Conservation (phyloP, 2,113 vertebrate species). For the Pelmatolapia mariae region DNA sequence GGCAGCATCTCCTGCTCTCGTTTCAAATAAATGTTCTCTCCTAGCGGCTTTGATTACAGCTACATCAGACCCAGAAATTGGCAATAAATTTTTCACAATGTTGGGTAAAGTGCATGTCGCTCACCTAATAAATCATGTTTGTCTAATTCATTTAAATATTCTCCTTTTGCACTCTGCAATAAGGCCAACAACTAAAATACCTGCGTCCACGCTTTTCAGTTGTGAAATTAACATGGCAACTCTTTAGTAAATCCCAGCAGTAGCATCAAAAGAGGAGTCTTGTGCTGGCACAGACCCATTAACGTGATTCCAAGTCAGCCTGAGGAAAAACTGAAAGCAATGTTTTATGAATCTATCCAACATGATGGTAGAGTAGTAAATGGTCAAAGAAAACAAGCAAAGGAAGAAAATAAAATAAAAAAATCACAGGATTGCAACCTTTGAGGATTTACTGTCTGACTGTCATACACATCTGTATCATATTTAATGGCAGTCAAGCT, state of each 20-base stretch:
- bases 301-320: background rate
- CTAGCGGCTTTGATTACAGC: background rate
- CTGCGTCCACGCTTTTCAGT: rapidly evolving
- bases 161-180: background rate
- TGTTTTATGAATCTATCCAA: background rate
- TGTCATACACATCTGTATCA: background rate
- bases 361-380: background rate
- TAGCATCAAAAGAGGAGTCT: background rate
- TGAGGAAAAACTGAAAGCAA: background rate
- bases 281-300: background rate
- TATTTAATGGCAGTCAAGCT: background rate
- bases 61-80: background rate
- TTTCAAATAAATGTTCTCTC: background rate
- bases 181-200: background rate
- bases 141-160: background rate
- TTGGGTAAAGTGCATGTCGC: background rate
- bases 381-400: background rate
- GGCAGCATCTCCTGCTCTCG: background rate
- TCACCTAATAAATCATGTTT: background rate
- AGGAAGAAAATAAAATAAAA: background rate
- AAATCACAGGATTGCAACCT: background rate
- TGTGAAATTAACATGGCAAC: background rate
- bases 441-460: background rate
- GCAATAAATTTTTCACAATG: background rate
- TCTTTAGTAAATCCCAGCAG: background rate